Evolutionary conservation across 2,888 invertebrate genomes (phyloP), one percentile per base, ranked within the genome.

Genomic region (Lasioglossum pauxillum): DNA sequence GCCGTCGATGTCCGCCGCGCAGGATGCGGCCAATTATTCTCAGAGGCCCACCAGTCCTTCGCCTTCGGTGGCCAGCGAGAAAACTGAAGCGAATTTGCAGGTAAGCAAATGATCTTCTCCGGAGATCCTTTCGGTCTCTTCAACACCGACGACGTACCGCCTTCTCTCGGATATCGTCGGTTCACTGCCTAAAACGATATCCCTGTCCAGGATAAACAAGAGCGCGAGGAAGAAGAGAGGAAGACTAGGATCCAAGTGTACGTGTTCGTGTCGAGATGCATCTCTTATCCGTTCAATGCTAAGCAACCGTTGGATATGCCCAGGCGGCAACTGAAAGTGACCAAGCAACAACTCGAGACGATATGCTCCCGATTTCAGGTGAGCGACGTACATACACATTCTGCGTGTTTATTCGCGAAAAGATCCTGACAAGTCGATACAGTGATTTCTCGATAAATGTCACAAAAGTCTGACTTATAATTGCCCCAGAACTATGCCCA

Each of bases 271-370:
- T 99, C 99, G 90, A 97, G 99, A 95, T 99, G 99, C 96, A 97
- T 99, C 94, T 99, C 99, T 12, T 99, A 99, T 96, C 99, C 99
- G 12, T 99, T 99, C 96, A 99, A 99, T 96, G 99, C 99, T 19
- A 99, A 99, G 96, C 99, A 99, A 95, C 99, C 99, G 0, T 99
- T 99, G 12, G 99, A 99, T 95, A 99, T 99, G 99, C 99, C 99
- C 3, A 96, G 98, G 93, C 96, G 99, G 88, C 99, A 99, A 95
- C 98, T 98, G 81, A 99, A 99, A 96, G 98, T 99, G 79, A 98
- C 98, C 81, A 98, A 99, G 95, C 98, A 99, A 95, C 99, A 99
- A 95, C 96, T 99, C 90, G 99, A 99, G 95, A 98, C 98, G 69
- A 98, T 99, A 93, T 98, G 98, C 95, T 98, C 98, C 92, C 97